A percentile compares a stretch with the other conserved stretches of the same genome.
Evolutionary conservation across 2,888 invertebrate genomes (phyloP).

Genomic region (Patella pellucida): DNA sequence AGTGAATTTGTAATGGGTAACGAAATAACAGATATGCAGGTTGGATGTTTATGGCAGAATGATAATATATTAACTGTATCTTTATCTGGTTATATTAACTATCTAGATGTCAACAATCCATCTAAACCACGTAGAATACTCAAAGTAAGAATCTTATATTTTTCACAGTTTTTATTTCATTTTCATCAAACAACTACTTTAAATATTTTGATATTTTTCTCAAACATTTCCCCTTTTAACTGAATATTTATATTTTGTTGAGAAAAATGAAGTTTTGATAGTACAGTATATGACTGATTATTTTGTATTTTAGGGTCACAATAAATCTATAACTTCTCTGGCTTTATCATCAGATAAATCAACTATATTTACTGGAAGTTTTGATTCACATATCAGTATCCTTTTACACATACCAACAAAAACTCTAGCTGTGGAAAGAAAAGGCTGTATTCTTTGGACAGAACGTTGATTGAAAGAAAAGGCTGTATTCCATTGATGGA

Average conservation of each 20-base stretch:
- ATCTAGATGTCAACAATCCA: slow-evolving; percentile 89
- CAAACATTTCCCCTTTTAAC: too few species aligned
- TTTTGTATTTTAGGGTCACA: slow-evolving; percentile 82
- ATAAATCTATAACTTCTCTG: slow-evolving; percentile 95
- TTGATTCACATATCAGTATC: slow-evolving; percentile 87
- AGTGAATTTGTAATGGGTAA: slow-evolving; percentile 89
- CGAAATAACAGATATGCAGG: slow-evolving; percentile 75
- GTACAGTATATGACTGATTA: neutral
- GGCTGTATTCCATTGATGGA: too few species aligned
- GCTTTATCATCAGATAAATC: slow-evolving; percentile 77
- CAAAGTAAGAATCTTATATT: slow-evolving; percentile 75
- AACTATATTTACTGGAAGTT: slow-evolving; percentile 91
- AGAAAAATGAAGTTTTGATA: too few species aligned
- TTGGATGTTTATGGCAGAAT: slow-evolving; percentile 97
- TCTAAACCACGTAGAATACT: slow-evolving; percentile 83
- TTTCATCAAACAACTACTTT: neutral
- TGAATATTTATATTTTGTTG: too few species aligned
- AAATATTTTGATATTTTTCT: neutral
- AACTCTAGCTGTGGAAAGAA: neutral
- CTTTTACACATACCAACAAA: slow-evolving; percentile 40
- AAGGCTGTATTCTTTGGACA: neutral
- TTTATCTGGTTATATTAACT: slow-evolving; percentile 95
- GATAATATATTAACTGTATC: slow-evolving; percentile 90
- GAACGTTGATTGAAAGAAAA: too few species aligned
- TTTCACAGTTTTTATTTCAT: neutral